phyloP scores from a whole-genome alignment of 2,113 vertebrate genomes.

The Egretta garzetta region DNA sequence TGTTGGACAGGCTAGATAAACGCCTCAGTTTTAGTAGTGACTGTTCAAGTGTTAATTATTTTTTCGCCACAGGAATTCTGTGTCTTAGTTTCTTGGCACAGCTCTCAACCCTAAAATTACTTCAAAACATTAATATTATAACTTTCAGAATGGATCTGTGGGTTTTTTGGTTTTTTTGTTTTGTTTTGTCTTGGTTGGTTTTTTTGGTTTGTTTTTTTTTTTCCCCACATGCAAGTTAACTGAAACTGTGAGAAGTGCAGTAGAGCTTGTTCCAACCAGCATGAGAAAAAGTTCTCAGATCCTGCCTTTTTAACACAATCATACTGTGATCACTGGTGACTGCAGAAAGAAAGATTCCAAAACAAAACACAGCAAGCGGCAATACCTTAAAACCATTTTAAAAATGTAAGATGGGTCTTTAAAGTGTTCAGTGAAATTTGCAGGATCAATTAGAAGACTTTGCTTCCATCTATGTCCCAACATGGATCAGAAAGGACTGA shows the following conservation, averaged over 20 bases:
- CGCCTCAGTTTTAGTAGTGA: neutral
- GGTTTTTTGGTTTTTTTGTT: too few relatives aligned
- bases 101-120: neutral
- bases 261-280: neutral
- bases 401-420: accelerated
- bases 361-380: neutral
- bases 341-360: neutral
- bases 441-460: neutral
- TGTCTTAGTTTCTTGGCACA: neutral
- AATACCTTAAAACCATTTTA: neutral
- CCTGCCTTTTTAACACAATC: neutral
- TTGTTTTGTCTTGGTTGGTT: too few relatives aligned
- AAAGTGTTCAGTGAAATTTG: neutral
- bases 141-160: neutral
- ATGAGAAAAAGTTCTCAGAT: neutral
- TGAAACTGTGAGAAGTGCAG: neutral
- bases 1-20: neutral
- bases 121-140: neutral
- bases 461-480: neutral
- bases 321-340: neutral
- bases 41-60: neutral
- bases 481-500: neutral
- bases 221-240: neutral
- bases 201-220: neutral
- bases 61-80: neutral